phyloP scores from a whole-genome alignment of 2,797 vertebrate species.

The Pipistrellus pipistrellus region DNA sequence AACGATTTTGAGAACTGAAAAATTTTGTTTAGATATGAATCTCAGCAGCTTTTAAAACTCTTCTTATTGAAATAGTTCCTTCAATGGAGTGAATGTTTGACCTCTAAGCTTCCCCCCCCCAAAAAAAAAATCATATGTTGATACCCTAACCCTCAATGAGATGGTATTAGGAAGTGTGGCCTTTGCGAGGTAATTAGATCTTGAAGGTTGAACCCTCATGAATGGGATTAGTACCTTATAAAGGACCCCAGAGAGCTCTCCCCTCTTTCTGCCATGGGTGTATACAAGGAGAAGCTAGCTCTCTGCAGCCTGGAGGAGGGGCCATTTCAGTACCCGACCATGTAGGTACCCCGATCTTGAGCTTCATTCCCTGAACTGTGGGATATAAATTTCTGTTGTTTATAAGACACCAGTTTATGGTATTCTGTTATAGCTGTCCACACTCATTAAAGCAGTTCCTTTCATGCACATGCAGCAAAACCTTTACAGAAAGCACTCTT shows the following conservation, averaged over 20 bases:
- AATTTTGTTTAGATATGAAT: conserved; percentile 33
- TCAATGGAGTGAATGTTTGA: background rate
- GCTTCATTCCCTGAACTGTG: background rate
- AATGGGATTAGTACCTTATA: background rate
- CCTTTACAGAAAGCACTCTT: background rate
- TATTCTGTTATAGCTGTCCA: background rate
- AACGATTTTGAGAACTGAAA: background rate
- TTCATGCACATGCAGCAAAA: background rate
- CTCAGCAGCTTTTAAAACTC: background rate
- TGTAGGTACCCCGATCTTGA: background rate
- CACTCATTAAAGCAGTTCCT: background rate
- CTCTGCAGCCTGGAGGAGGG: background rate
- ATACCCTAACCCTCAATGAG: background rate
- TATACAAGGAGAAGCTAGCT: background rate
- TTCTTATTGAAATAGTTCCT: conserved; percentile 21
- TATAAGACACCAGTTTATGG: background rate
- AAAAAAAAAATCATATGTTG: background rate
- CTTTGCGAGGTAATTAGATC: background rate
- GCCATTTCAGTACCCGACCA: background rate
- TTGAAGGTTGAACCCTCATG: background rate
- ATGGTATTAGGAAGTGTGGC: background rate
- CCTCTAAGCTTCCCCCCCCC: too few relatives aligned
- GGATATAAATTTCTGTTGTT: background rate
- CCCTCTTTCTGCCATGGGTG: background rate
- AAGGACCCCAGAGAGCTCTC: background rate